Percentiles rank a stretch among this genome's conserved stretches.
These are phyloP conservation scores for Notodonta ziczac DNA, from an alignment of 2,888 invertebrate genomes.

Conservation along the genomic window DNA sequence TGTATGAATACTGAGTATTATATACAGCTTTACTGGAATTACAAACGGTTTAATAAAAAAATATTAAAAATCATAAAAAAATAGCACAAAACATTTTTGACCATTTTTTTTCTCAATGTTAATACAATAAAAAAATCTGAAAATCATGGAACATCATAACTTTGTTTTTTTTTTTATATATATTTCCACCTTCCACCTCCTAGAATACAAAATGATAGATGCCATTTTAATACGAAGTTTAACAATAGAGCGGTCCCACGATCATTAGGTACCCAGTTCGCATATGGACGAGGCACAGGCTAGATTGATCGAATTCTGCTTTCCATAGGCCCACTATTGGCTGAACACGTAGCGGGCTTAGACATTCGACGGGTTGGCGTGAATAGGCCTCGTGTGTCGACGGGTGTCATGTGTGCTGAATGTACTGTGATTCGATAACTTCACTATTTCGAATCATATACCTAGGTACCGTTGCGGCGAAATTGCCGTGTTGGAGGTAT, in stretches of 20 bases:
- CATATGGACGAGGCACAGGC: slow-evolving; percentile 34
- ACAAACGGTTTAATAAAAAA: too few species aligned
- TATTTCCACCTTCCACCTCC: slow-evolving; percentile 8
- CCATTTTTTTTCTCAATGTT: too few species aligned
- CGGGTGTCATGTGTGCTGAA: slow-evolving; percentile 55
- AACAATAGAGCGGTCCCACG: slow-evolving; percentile 43
- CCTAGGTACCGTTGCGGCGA: slow-evolving; percentile 16
- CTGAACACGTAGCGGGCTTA: slow-evolving; percentile 57
- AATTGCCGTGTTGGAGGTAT: slow-evolving; percentile 20
- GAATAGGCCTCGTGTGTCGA: slow-evolving; percentile 58
- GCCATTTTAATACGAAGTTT: slow-evolving; percentile 35
- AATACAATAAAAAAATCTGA: too few species aligned
- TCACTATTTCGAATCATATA: slow-evolving; percentile 45
- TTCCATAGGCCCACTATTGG: slow-evolving; percentile 60
- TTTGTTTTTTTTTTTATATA: background rate
- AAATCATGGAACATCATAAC: too few species aligned
- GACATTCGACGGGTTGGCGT: slow-evolving; percentile 56
- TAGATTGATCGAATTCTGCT: slow-evolving; percentile 68
- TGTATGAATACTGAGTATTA: too few species aligned
- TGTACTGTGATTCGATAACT: slow-evolving; percentile 64
- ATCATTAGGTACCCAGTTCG: slow-evolving; percentile 39
- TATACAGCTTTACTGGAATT: too few species aligned
- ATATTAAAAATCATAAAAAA: too few species aligned
- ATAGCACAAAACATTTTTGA: too few species aligned
- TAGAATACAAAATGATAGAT: slow-evolving; percentile 22